Evolutionary conservation across 2,113 vertebrate species (phyloP), one percentile per base, ranked within the genome.

Genomic region (Tychaedon coryphoeus): DNA sequence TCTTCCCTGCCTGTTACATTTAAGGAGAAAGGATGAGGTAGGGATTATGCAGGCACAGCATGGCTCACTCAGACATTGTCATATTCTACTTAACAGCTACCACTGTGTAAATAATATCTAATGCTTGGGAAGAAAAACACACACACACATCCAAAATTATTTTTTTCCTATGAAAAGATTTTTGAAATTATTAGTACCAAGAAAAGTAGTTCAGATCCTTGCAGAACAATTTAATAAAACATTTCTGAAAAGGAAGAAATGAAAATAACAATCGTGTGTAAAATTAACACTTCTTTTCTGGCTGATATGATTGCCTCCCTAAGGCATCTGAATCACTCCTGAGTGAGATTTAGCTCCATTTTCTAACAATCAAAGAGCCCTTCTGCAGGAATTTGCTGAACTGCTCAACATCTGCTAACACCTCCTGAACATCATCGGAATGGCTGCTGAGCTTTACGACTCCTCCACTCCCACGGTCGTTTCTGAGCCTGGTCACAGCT

Each of bases 351-450:
- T 24, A 93, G 33, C 50, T 88, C 40, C 19, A 26, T 50, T 90
- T 76, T 15, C 74, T 51, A 57, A 50, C 62, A 90, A 64, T 38
- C 50, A 76, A 72, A 86, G 29, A 79, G 74, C n/a, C 16, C 64
- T 90, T 70, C 42, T 82, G 50, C 48, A 79, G 50, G 60, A 88
- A 82, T 75, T 58, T 60, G 67, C 72, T 58, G 29, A 82, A 65
- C 47, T 85, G 70, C 48, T 90, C 61, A 92, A 82, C 75, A 90
- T 88, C 95, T 91, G 90, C 80, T 85, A 87, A 78, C 80, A 84
- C 87, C 80, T 83, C 42, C 77, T 26, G 60, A 86, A 69, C 54
- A 75, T 54, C 82, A 33, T 43, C 61, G 31, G 10, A 95, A 89
- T 2, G 17, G 62, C 73, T 79, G 90, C 54, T 88, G 10, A 92